Conservation (phyloP, 2,797 vertebrate species). For the Morus bassanus region DNA sequence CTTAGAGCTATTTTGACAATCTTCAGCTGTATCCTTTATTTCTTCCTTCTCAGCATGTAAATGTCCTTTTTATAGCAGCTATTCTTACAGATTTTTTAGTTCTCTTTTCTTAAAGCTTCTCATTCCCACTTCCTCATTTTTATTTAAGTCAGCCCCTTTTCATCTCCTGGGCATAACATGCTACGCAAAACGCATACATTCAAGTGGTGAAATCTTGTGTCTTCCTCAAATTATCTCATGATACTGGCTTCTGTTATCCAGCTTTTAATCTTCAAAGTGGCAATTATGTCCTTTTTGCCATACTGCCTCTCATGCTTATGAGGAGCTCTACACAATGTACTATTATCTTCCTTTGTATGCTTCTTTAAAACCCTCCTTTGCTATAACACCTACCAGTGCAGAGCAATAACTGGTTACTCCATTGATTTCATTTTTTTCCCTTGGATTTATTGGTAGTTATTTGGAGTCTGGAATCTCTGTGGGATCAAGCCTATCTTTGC, state of each 20-base stretch:
- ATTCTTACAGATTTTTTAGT: conserved; percentile 48
- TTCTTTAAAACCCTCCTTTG: conserved; percentile 25
- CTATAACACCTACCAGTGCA: neutral
- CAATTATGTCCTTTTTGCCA: neutral
- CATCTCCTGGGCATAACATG: neutral
- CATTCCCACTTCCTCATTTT: conserved; percentile 30
- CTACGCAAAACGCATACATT: neutral
- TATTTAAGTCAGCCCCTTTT: conserved; percentile 20
- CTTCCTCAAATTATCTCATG: neutral
- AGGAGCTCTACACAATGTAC: neutral
- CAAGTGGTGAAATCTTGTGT: neutral
- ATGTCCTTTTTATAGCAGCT: conserved; percentile 48
- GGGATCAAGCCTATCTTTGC: neutral
- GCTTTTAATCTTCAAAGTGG: neutral
- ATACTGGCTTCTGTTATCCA: neutral
- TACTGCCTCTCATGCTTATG: neutral
- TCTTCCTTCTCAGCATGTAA: conserved; percentile 42
- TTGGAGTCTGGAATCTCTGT: neutral
- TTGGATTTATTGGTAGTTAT: neutral
- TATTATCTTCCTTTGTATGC: neutral
- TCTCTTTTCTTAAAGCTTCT: conserved; percentile 56
- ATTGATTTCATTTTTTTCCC: neutral
- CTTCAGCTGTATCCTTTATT: conserved; percentile 57
- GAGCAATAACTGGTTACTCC: neutral
- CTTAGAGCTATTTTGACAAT: conserved; percentile 39